These are phyloP conservation scores for Chaetops frenatus DNA, from an alignment of 2,113 vertebrate genomes.

Conservation along the genomic window DNA sequence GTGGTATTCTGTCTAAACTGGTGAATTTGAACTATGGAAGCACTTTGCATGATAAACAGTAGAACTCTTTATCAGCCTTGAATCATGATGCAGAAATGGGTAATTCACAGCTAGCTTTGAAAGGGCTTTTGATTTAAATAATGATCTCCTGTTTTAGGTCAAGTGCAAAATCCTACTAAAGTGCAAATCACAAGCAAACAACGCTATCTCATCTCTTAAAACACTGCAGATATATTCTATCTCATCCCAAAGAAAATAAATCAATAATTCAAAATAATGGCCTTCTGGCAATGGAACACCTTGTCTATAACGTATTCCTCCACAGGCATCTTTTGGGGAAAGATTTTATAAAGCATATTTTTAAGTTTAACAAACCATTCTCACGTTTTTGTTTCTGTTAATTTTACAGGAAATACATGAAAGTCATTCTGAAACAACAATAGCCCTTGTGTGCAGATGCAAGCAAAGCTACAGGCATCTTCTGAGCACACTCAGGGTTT, in stretches of 20 bases:
- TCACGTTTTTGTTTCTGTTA: not conserved
- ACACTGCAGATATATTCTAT: not conserved
- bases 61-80: not conserved
- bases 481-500: not conserved
- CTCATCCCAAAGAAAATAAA: not conserved
- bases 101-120: slow-evolving; percentile 4
- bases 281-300: not conserved
- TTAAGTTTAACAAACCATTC: not conserved
- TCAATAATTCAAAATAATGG: not conserved
- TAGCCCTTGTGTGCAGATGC: not conserved
- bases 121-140: not conserved
- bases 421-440: not conserved
- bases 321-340: not conserved
- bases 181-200: not conserved
- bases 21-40: not conserved
- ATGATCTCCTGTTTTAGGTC: not conserved
- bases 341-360: not conserved
- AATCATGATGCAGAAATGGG: not conserved
- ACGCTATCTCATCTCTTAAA: not conserved
- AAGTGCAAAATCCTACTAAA: not conserved
- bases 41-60: slow-evolving; percentile 12
- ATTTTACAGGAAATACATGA: not conserved
- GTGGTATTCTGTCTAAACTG: not conserved
- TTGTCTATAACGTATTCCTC: not conserved
- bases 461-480: not conserved